Base-by-base conservation (phyloP, 1,140 invertebrate species). In the Cotesia glomerata region DNA sequence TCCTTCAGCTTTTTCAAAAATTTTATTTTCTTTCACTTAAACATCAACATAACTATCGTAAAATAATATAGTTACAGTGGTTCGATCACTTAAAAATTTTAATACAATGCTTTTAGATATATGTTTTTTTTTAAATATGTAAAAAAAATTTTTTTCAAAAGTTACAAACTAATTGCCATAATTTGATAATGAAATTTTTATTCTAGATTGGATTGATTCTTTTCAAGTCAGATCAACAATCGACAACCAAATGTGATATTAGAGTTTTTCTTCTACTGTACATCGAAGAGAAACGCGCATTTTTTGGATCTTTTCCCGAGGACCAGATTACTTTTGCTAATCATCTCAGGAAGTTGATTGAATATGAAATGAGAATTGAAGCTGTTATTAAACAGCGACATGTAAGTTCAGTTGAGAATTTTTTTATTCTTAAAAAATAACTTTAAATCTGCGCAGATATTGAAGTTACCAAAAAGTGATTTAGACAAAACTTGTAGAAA, bases 241-340 rank as follows among this genome's bases (percentile, higher is more conserved):
- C 90, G 11, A 82, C 91, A 0, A 82, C 91, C 26, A 39, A 7
- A 39, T 97, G 95, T 82, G 95, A 97, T 72, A 96, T 98, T 59
- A 95, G 96, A 85, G 95, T 98, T 2, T 88, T 99, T 26, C 94
- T 99, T 67, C 87, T 99, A 3, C 84, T 98, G 0, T 98, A 97
- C 82, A 97, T 95, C 1, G 90, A 91, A 0, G 96, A 98, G 76
- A 97, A 97, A 80, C 92, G 94, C 79, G 92, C 94, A 0, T 98
- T 96, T 83, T 89, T 98, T 13, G 97, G 97, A 4, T 96, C 98
- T 78, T 97, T 99, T 80, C 96, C 97, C 1, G 97, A 97, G 81
- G 96, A 98, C 85, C 97, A 98, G 86, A 90, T 90, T 2, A 91
- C 90, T 32, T 95, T 96, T 81, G 93, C 96, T 16, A 93, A 94